Conservation (phyloP, 2,888 invertebrate species). For the Crepidodera aurea region DNA sequence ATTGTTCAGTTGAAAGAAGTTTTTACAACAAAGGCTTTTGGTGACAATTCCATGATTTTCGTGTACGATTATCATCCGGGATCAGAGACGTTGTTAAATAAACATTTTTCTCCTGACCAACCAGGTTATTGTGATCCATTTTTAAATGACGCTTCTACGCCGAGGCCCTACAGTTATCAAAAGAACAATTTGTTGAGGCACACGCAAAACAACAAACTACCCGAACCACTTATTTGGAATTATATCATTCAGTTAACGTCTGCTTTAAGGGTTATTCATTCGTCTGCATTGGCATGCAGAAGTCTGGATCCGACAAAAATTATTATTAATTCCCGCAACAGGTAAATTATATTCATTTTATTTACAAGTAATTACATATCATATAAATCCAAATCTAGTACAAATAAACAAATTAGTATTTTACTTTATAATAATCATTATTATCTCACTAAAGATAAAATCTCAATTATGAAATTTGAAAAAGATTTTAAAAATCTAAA, state of each 20-base stretch:
- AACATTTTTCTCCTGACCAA: constrained; percentile 78
- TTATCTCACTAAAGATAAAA: too few relatives aligned
- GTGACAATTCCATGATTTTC: constrained; percentile 94
- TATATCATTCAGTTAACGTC: constrained; percentile 95
- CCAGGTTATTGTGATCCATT: constrained; percentile 79
- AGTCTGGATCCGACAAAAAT: constrained; percentile 94
- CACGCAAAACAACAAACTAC: constrained; percentile 74
- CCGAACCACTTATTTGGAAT: constrained; percentile 94
- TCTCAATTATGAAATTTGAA: too few relatives aligned
- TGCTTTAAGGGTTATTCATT: constrained; percentile 90
- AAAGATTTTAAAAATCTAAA: too few relatives aligned
- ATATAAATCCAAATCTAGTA: not conserved
- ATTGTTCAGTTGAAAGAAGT: constrained; percentile 91
- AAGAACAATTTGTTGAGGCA: constrained; percentile 83
- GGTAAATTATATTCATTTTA: constrained; percentile 42
- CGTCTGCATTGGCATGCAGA: constrained; percentile 76
- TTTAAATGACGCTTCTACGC: constrained; percentile 82
- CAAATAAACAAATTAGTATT: too few relatives aligned
- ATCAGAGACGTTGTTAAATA: constrained; percentile 85
- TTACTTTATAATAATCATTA: too few relatives aligned
- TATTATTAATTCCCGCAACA: constrained; percentile 63
- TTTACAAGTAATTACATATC: constrained; percentile 43
- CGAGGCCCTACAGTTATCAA: constrained; percentile 82
- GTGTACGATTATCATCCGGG: constrained; percentile 96
- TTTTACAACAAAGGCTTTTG: constrained; percentile 95